These are phyloP conservation scores for Onychostruthus taczanowskii DNA, from an alignment of 2,113 vertebrate genomes.

Conservation along the genomic window DNA sequence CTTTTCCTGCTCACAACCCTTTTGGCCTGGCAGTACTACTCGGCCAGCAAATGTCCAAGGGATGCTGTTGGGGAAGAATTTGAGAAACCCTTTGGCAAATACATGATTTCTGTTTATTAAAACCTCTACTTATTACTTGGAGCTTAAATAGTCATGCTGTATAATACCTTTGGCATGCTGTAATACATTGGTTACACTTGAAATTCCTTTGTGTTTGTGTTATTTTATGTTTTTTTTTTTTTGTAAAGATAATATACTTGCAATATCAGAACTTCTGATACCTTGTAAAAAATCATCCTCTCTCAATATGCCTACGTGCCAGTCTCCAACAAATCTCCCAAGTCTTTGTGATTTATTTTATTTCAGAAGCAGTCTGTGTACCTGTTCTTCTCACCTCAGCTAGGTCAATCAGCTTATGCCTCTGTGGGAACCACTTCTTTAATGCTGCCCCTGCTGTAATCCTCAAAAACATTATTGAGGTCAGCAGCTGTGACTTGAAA, in stretches of 20 bases:
- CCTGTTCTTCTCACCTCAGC: neutral
- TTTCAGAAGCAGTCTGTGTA: neutral
- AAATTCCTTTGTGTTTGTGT: neutral
- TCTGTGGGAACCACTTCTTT: neutral
- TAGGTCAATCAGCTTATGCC: neutral
- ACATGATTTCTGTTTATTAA: neutral
- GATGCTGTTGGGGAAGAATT: neutral
- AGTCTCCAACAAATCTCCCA: neutral
- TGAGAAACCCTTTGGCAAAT: neutral
- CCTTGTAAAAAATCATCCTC: neutral
- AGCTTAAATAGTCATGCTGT: neutral
- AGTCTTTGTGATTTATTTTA: neutral
- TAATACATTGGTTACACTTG: neutral
- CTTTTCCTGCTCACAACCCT: neutral
- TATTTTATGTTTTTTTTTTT: too few relatives aligned
- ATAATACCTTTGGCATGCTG: neutral
- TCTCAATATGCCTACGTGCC: neutral
- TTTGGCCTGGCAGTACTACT: neutral
- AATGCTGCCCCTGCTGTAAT: neutral
- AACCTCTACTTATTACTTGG: neutral
- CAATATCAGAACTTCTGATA: neutral
- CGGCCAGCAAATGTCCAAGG: neutral
- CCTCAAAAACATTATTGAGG: neutral
- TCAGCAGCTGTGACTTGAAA: neutral
- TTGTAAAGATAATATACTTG: neutral